phyloP scores from a whole-genome alignment of 2,797 vertebrate species.

The Florisuga fusca region DNA sequence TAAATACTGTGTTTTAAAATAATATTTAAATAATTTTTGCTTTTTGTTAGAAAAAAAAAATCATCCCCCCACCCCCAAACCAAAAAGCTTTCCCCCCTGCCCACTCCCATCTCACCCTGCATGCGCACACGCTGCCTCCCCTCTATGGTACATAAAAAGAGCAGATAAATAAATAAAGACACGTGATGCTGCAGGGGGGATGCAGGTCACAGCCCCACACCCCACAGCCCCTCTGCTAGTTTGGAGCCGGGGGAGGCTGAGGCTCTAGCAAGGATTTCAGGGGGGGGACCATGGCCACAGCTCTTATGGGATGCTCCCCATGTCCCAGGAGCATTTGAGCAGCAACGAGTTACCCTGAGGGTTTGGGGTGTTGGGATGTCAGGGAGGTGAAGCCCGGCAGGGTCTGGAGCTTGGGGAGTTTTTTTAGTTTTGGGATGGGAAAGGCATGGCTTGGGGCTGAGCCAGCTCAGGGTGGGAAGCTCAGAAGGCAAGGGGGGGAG shows the following conservation, averaged over 20 bases:
- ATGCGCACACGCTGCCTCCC: background rate
- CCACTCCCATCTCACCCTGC: background rate
- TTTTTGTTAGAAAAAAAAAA: background rate
- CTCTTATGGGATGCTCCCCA: background rate
- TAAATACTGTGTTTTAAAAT: slow-evolving; percentile 67
- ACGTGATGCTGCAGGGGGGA: background rate
- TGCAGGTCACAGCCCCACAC: background rate
- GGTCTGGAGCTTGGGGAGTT: background rate
- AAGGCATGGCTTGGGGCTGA: background rate
- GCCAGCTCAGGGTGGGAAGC: background rate
- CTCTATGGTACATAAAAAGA: slow-evolving; percentile 40
- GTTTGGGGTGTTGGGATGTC: background rate
- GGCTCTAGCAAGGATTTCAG: background rate
- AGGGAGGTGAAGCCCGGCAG: background rate
- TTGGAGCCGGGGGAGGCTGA: background rate
- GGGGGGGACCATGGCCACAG: background rate
- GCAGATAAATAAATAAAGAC: slow-evolving; percentile 72
- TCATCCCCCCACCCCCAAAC: background rate
- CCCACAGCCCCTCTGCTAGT: rapidly evolving
- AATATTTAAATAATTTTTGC: slow-evolving; percentile 72
- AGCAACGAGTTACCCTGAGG: slow-evolving; percentile 49
- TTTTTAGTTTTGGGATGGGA: background rate
- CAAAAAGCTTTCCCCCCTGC: background rate
- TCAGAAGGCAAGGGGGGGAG: background rate
- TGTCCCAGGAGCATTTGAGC: background rate